Conservation (phyloP, 2,113 vertebrate species). For the Zosterops lateralis region DNA sequence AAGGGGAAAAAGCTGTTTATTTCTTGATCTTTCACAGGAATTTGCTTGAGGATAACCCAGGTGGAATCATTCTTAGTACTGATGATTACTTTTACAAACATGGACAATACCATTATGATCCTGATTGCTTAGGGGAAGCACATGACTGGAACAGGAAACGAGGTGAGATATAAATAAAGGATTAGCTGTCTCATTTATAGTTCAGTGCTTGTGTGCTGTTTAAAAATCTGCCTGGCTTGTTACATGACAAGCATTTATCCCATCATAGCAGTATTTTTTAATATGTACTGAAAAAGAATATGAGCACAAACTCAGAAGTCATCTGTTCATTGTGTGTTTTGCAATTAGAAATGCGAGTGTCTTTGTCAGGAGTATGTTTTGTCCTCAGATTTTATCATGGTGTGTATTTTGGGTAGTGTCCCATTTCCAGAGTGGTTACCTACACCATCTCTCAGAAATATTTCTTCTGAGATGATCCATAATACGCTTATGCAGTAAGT, state of each 20-base stretch:
- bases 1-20: background rate
- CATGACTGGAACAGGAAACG: conserved; percentile 92
- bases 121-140: conserved; percentile 80
- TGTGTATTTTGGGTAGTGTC: background rate
- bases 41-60: conserved; percentile 85
- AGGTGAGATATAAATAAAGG: conserved; percentile 75
- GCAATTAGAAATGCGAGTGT: background rate
- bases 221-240: background rate
- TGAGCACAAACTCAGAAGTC: background rate
- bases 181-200: background rate
- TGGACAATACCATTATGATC: conserved; percentile 84
- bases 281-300: background rate
- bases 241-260: background rate
- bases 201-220: background rate
- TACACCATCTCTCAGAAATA: background rate
- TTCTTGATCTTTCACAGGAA: conserved; percentile 72
- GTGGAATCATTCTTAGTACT: conserved; percentile 86
- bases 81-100: conserved; percentile 88
- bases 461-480: background rate
- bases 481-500: background rate
- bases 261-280: background rate
- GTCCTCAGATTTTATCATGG: background rate
- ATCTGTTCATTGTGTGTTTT: background rate
- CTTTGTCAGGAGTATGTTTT: background rate
- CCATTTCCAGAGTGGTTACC: background rate